Evolutionary conservation across 2,113 vertebrate genomes (phyloP), one percentile per base, ranked within the genome.

Genomic region (Toxotes chatareus): DNA sequence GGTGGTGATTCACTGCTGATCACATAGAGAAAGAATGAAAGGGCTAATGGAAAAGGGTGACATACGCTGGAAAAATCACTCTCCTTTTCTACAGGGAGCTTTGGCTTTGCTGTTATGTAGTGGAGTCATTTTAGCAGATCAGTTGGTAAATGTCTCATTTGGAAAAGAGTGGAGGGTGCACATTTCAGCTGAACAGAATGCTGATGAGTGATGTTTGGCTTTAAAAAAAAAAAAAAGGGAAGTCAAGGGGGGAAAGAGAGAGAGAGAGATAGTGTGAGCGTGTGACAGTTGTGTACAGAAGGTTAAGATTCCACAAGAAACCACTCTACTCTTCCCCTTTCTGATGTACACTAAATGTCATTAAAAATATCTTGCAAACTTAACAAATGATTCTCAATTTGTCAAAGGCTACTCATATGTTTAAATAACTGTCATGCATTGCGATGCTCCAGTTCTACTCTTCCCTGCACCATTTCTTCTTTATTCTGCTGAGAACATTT

Each of bases 1-100:
- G 42, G 63, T 61, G 73, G 44, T 89, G 89, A 91, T 88, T 90
- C 86, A 89, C 1, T 61, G 68, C 82, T 90, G 91, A 94, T 88
- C 73, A 46, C 82, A 79, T 7, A 12, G 42, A 77, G 65, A 70
- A 91, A 82, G 85, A 89, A 90, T 88, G 88, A 83, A 73, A 69
- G 31, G 63, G 11, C 65, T 76, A 16, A 68, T 63, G 70, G 89
- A 80, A 91, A 91, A 77, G 2, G 55, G 72, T 89, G 88, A 91
- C 84, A 80, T 44, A 51, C 31, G n/a, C 32, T 78, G 82, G 81
- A 76, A 92, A 90, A 51, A 68, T 67, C 23, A 23, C 47, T 19
- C 21, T 56, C 64, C 23, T 36, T 69, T 73, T 64, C 9, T 57
- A 9, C 10, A 40, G 64, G 36, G 71, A 73, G 31, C 65, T 79